Evolutionary conservation across 1,140 invertebrate genomes (phyloP).

Genomic region (Drosophila kanapiae): DNA sequence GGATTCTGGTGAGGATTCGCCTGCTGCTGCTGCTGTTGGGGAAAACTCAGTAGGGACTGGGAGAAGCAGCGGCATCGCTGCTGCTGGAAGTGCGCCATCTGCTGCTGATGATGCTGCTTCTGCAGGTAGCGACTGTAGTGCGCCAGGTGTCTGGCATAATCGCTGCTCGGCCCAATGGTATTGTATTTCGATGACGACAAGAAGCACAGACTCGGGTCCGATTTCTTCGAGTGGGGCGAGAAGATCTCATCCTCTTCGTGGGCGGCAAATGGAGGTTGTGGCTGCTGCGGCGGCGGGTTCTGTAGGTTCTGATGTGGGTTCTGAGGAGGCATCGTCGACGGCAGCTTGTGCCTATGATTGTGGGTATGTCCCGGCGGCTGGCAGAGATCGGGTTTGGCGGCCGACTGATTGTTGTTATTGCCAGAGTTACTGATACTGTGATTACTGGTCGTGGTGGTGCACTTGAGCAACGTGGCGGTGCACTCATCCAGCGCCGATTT

Average conservation of each 20-base stretch:
- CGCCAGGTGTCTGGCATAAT: constrained; percentile 76
- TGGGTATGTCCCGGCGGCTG: constrained; percentile 51
- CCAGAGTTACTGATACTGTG: constrained; percentile 29
- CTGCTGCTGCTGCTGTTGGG: constrained; percentile 51
- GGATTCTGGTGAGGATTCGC: constrained; percentile 20
- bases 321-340: constrained; percentile 30
- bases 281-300: constrained; percentile 17
- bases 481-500: constrained; percentile 79
- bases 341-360: constrained; percentile 38
- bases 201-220: constrained; percentile 76
- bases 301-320: constrained; percentile 31
- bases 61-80: constrained; percentile 80
- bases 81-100: constrained; percentile 74
- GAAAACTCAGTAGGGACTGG: constrained; percentile 79
- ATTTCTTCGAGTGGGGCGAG: constrained; percentile 76
- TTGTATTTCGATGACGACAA: constrained; percentile 77
- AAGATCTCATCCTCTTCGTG: constrained; percentile 77
- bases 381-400: constrained; percentile 72
- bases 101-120: constrained; percentile 77
- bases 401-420: constrained; percentile 33
- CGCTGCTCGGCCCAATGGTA: constrained; percentile 82
- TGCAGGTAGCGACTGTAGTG: constrained; percentile 76
- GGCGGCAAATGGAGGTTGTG: constrained; percentile 61
- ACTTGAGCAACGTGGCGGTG: constrained; percentile 75
- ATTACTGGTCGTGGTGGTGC: constrained; percentile 52